Base-by-base conservation (phyloP, 64 coral and sea anemone genomes). In the Platygyra sinensis region DNA sequence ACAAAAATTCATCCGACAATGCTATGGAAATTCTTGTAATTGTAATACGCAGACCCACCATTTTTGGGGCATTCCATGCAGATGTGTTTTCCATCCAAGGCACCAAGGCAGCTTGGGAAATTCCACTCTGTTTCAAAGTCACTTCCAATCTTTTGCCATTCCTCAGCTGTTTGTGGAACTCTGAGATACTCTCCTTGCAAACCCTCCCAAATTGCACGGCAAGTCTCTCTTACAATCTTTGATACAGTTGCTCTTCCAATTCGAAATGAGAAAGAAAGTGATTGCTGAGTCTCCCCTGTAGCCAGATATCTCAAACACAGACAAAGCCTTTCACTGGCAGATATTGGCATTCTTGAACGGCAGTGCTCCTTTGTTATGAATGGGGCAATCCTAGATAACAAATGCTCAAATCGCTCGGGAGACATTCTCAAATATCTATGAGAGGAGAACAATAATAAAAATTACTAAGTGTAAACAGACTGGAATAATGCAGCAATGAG, bases 11-110 rank as follows among this genome's bases (percentile, higher is more conserved):
- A n/a, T n/a, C n/a, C n/a, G 5, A 65, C 62, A 4, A 78, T 51
- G 27, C 75, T 22, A 52, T 78, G 75, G 27, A 78, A 78, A 52
- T n/a, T n/a, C 18, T 89, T 89, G 62, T 78, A 89, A 30, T 89
- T 78, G 30, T 89, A 89, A 65, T 89, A 89, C 13, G 74, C 52
- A 17, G 87, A 78, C 30, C 86, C 73, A 33, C 13, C 52, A 54
- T 54, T 54, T 7, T 54, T 54, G 8, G 52, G 52, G 13, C 52
- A 71, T 71, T 71, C 20, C 27, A 71, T 71, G 67, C 67, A 71
- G 67, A 71, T 71, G 18, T 71, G 67, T 20, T 71, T 54, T 20
- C 18, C 67, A 71, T 73, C 24, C 72, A 30, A 31, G 25, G 72
- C 72, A 73, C 72, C 72, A 73, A 73, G 72, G 72, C 72, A 73